phyloP scores from a whole-genome alignment of 2,888 invertebrate genomes.

The Lasius fuliginosus region DNA sequence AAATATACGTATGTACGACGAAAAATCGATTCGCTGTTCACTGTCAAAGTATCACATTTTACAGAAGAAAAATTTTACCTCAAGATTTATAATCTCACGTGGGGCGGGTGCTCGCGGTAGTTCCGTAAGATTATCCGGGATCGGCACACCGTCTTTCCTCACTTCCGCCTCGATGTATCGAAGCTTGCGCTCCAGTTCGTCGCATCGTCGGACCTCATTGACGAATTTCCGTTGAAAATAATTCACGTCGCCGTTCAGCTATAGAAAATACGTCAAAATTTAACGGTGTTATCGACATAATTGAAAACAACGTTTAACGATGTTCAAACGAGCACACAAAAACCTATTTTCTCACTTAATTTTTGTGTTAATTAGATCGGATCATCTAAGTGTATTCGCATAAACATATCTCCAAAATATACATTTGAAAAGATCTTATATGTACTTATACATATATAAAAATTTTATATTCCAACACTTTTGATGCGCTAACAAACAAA shows the following conservation, averaged over 20 bases:
- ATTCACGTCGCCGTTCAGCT: constrained; percentile 95
- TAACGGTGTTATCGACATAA: neutral
- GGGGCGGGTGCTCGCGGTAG: constrained; percentile 91
- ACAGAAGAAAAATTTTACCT: constrained; percentile 87
- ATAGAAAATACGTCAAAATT: constrained; percentile 77
- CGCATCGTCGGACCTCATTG: constrained; percentile 95
- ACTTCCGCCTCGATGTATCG: constrained; percentile 96
- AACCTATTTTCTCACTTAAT: neutral
- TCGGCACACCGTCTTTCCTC: constrained; percentile 93
- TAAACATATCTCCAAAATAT: neutral
- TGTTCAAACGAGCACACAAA: neutral
- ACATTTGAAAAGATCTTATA: neutral
- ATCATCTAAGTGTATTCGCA: neutral
- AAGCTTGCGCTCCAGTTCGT: constrained; percentile 96
- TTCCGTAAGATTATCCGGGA: constrained; percentile 88
- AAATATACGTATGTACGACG: neutral
- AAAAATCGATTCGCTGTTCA: neutral
- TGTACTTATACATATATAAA: neutral
- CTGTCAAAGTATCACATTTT: neutral
- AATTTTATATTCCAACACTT: neutral
- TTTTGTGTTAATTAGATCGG: neutral
- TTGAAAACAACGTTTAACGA: neutral
- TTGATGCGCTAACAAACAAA: neutral
- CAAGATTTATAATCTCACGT: constrained; percentile 95
- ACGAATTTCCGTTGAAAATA: constrained; percentile 97